phyloP scores from a whole-genome alignment of 2,888 invertebrate genomes.

The Drosophila hawaiiensis region DNA sequence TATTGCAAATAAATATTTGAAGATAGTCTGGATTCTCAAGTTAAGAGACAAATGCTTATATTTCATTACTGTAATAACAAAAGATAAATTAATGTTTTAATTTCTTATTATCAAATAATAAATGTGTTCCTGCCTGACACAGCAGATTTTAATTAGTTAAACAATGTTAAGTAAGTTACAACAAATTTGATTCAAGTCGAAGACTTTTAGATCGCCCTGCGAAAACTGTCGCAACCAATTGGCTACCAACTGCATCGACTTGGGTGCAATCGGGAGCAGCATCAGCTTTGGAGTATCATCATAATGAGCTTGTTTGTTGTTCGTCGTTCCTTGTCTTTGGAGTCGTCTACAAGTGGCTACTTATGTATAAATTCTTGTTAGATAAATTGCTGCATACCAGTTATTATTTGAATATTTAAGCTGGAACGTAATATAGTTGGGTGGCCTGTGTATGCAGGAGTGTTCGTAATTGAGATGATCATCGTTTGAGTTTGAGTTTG shows the following conservation, averaged over 20 bases:
- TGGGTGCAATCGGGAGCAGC: slow-evolving; percentile 9
- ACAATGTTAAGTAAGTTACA: not conserved
- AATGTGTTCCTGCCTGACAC: not conserved
- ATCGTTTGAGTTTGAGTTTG: not conserved
- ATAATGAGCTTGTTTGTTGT: slow-evolving; percentile 5
- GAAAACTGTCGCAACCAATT: not conserved
- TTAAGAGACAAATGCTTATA: not conserved
- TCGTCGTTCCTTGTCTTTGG: slow-evolving; percentile 28
- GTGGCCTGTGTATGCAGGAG: not conserved
- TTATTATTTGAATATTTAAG: slow-evolving; percentile 66
- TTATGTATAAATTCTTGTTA: slow-evolving; percentile 53
- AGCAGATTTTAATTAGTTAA: not conserved
- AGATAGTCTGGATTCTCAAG: not conserved
- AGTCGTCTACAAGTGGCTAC: slow-evolving; percentile 34
- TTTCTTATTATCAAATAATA: not conserved
- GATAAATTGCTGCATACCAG: slow-evolving; percentile 65
- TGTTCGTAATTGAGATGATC: slow-evolving; percentile 24
- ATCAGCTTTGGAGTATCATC: slow-evolving; percentile 15
- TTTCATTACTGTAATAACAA: not conserved
- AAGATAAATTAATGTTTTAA: not conserved
- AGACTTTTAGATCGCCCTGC: slow-evolving; percentile 12
- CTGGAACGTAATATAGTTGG: slow-evolving; percentile 13
- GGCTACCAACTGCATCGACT: slow-evolving; percentile 23
- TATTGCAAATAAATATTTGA: not conserved
- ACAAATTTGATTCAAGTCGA: not conserved